These are phyloP conservation scores for Apis florea DNA, from an alignment of 1,140 invertebrate species.

Conservation along the genomic window DNA sequence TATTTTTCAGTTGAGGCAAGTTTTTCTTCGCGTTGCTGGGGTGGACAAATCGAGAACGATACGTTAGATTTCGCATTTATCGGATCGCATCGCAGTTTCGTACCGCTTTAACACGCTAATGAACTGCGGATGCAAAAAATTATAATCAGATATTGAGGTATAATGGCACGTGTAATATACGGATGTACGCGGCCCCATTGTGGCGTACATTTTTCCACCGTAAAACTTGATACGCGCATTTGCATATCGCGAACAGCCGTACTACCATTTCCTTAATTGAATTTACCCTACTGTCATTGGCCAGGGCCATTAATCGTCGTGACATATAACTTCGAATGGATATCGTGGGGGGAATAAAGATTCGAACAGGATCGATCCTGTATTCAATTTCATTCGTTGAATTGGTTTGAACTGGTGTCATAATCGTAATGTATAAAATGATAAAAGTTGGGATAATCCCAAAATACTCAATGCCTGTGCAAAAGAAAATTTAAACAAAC, in stretches of 20 bases:
- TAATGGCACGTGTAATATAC: too few relatives aligned
- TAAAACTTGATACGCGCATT: slow-evolving; percentile 6
- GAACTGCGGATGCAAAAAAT: not conserved
- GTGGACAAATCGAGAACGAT: too few relatives aligned
- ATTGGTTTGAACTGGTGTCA: too few relatives aligned
- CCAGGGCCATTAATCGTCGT: slow-evolving; percentile 3
- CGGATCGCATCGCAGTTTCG: not conserved
- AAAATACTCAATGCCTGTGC: too few relatives aligned
- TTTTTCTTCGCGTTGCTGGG: too few relatives aligned
- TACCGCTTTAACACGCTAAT: not conserved
- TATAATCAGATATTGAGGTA: not conserved
- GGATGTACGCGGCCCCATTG: slow-evolving; percentile 3
- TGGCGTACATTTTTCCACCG: not conserved
- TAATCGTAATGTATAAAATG: not conserved
- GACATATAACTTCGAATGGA: slow-evolving; percentile 5
- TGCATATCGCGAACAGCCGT: slow-evolving; percentile 6
- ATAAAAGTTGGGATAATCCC: too few relatives aligned
- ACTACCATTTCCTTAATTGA: slow-evolving; percentile 30
- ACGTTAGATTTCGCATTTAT: too few relatives aligned
- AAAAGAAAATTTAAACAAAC: too few relatives aligned
- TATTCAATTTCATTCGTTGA: not conserved
- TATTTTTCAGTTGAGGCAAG: too few relatives aligned
- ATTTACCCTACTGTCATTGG: slow-evolving; percentile 14
- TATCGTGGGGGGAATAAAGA: not conserved
- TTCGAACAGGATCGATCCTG: not conserved